These are phyloP conservation scores for Sorex fumeus DNA, from an alignment of 2,113 vertebrate genomes.

Conservation along the genomic window DNA sequence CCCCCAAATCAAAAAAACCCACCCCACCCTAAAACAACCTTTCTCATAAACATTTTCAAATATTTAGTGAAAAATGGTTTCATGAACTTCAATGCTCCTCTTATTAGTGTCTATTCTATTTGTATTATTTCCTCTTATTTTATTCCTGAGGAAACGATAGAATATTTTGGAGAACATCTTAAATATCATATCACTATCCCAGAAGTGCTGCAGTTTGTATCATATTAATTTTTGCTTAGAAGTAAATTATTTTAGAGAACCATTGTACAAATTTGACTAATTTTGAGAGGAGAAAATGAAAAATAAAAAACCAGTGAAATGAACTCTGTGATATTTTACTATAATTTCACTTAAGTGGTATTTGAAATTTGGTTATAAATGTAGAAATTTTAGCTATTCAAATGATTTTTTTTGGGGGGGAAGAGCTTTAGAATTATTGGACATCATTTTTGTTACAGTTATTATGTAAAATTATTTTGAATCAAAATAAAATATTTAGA, in stretches of 20 bases:
- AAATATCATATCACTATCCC: background rate
- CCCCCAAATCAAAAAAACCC: too few relatives aligned
- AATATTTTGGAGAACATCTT: conserved; percentile 35
- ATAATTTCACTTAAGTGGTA: conserved; percentile 49
- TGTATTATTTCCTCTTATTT: background rate
- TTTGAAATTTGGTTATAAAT: conserved; percentile 56
- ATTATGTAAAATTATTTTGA: conserved; percentile 41
- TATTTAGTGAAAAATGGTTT: conserved; percentile 1
- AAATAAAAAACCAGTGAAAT: conserved; percentile 15
- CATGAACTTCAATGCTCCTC: background rate
- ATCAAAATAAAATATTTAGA: conserved; percentile 32
- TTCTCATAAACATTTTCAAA: conserved; percentile 16
- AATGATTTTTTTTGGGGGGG: background rate
- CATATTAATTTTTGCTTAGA: conserved; percentile 51
- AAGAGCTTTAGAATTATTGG: conserved; percentile 49
- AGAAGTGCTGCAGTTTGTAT: conserved; percentile 25
- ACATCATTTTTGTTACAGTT: conserved; percentile 23
- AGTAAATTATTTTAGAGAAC: conserved; percentile 65
- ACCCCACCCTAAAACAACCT: background rate
- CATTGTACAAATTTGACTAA: conserved; percentile 11
- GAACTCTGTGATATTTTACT: conserved; percentile 2
- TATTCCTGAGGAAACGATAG: background rate
- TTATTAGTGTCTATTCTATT: conserved; percentile 26
- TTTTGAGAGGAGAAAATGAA: conserved; percentile 30
- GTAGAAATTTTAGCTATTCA: conserved; percentile 53